phyloP scores from a whole-genome alignment of 2,888 invertebrate species.

The Drosophila borborema region DNA sequence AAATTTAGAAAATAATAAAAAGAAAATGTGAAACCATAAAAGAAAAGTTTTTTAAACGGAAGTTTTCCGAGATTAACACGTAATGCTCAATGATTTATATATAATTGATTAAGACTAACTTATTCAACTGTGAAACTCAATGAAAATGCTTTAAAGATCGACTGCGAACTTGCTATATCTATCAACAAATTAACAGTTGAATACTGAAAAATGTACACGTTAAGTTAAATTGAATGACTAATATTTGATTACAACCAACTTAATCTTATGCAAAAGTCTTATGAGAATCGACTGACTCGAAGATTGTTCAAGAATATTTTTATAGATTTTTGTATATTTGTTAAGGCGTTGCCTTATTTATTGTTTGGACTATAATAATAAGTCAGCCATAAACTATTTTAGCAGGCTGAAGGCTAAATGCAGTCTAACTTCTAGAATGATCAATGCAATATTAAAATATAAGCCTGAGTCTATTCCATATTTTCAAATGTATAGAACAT shows the following conservation, averaged over 20 bases:
- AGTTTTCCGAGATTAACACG: background rate
- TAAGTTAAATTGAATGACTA: too few relatives aligned
- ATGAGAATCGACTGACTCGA: background rate
- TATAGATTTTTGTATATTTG: background rate
- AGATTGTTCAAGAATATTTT: background rate
- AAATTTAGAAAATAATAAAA: background rate
- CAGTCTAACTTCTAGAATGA: background rate
- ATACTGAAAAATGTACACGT: too few relatives aligned
- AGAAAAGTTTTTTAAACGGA: background rate
- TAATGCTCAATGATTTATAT: background rate
- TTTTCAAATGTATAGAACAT: background rate
- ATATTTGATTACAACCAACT: background rate
- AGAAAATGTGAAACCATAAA: background rate
- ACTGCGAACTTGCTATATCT: background rate
- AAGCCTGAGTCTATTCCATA: background rate
- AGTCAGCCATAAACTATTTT: background rate
- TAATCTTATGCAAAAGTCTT: background rate
- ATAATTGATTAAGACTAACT: background rate
- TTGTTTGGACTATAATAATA: background rate
- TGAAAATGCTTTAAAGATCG: background rate
- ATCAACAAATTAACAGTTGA: too few relatives aligned
- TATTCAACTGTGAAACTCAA: background rate
- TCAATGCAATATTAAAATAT: background rate
- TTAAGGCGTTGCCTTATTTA: background rate
- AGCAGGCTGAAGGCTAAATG: too few relatives aligned